Conservation (phyloP, 2,797 vertebrate species). For the Sylvia borin region DNA sequence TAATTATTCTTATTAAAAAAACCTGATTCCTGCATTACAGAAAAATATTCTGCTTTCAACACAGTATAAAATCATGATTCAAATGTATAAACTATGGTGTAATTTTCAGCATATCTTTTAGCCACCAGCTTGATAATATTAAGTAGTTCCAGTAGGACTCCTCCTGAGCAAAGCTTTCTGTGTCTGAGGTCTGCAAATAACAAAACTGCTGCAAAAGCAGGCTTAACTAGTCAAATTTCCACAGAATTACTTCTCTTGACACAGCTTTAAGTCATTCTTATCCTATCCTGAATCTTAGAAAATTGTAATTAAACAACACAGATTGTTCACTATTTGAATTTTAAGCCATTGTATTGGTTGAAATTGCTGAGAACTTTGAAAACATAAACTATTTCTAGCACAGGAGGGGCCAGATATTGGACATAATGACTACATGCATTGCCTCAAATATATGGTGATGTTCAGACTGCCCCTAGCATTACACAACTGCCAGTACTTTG, state of each 20-base stretch:
- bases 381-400: not conserved
- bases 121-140: not conserved
- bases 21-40: rapidly evolving
- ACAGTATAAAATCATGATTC: not conserved
- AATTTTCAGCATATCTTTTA: not conserved
- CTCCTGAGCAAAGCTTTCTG: not conserved
- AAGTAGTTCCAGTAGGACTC: not conserved
- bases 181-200: not conserved
- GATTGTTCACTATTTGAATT: not conserved
- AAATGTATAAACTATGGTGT: not conserved
- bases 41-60: not conserved
- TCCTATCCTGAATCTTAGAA: not conserved
- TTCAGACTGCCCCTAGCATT: not conserved
- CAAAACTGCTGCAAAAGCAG: not conserved
- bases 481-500: not conserved
- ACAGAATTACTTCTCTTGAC: not conserved
- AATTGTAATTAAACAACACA: not conserved
- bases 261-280: not conserved
- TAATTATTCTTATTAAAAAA: not conserved
- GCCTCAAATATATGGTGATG: not conserved
- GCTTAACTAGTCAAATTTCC: not conserved
- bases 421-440: not conserved
- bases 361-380: not conserved
- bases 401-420: not conserved
- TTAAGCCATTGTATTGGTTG: not conserved